Percentiles rank a stretch among this genome's conserved stretches.
Evolutionary conservation across 2,888 invertebrate genomes (phyloP).

Genomic region (Heteromurus nitidus): DNA sequence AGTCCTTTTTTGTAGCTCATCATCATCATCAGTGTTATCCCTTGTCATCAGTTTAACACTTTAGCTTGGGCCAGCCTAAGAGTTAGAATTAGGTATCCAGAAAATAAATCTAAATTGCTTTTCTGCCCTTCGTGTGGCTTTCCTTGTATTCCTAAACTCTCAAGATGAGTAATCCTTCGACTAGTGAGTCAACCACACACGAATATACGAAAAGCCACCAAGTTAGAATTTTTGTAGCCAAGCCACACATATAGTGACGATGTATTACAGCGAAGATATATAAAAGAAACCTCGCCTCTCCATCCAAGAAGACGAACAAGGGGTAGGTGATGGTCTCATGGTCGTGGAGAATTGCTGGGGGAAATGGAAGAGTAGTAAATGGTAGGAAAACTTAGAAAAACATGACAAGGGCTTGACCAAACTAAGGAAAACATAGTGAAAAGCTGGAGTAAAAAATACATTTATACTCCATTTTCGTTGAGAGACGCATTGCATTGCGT

Average conservation of each 20-base stretch:
- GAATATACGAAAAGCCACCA: constrained; percentile 25
- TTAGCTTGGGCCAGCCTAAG: not conserved
- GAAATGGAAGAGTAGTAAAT: constrained; percentile 33
- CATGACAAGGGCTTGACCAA: constrained; percentile 52
- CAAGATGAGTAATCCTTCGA: no score
- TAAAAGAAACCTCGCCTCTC: not conserved
- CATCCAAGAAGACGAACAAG: not conserved
- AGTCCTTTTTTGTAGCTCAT: not conserved
- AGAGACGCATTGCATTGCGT: not conserved
- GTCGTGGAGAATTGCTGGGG: not conserved
- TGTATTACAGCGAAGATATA: not conserved
- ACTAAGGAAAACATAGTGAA: constrained; percentile 31
- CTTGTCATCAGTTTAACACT: constrained; percentile 4
- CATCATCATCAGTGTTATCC: constrained; percentile 20
- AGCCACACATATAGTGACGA: not conserved
- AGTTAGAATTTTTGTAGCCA: not conserved
- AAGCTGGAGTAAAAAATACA: constrained; percentile 15
- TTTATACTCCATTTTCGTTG: not conserved
- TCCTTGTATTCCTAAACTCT: not conserved
- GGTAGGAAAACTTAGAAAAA: constrained; percentile 35
- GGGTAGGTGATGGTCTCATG: not conserved
- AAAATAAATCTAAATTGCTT: constrained; percentile 24
- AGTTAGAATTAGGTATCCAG: not conserved
- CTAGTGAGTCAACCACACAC: constrained; percentile 14
- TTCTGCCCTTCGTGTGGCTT: not conserved